Conservation (phyloP, 2,888 invertebrate genomes). For the Pantelozetes paolii region DNA sequence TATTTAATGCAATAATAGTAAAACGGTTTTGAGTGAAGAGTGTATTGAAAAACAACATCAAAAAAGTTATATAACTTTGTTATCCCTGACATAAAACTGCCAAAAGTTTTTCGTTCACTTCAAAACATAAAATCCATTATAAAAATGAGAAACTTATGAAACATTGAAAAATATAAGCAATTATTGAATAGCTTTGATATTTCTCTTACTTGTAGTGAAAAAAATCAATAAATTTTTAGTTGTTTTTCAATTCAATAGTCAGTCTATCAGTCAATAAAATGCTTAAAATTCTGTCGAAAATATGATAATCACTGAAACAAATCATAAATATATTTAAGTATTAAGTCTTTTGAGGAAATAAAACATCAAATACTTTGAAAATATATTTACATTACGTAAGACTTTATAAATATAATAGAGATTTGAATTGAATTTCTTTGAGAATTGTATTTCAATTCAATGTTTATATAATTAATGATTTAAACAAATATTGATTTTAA, state of each 20-base stretch:
- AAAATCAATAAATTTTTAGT: too few species aligned
- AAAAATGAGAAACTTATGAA: constrained; percentile 15
- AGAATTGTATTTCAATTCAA: neutral
- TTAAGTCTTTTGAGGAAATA: neutral
- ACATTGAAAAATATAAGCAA: too few species aligned
- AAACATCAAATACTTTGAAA: neutral
- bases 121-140: neutral
- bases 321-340: too few species aligned
- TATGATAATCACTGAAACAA: too few species aligned
- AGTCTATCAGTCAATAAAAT: too few species aligned
- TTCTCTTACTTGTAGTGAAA: too few species aligned
- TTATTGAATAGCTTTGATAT: too few species aligned
- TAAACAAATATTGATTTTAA: neutral
- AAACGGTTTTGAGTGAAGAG: too few species aligned
- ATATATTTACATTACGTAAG: neutral
- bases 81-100: constrained; percentile 26
- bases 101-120: neutral
- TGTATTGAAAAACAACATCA: neutral
- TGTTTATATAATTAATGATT: constrained; percentile 17
- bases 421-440: neutral
- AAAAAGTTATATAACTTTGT: neutral
- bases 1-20: neutral
- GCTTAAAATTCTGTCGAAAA: too few species aligned
- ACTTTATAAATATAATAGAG: neutral
- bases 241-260: too few species aligned